Conservation (phyloP, 2,113 vertebrate genomes). For the Saguinus imperator region DNA sequence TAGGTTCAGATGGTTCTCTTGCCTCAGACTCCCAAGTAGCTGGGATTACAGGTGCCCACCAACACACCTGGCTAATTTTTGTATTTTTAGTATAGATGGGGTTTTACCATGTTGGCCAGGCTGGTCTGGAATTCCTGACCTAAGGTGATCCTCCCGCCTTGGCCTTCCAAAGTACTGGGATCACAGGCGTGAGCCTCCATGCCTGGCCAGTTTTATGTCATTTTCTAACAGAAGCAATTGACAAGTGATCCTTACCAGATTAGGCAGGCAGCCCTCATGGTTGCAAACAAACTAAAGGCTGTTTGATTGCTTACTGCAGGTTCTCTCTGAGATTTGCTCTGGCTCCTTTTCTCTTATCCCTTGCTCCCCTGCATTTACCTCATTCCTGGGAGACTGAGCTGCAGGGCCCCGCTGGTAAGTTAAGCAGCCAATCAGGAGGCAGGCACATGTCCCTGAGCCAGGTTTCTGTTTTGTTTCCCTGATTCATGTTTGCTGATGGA, state of each 20-base stretch:
- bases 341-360: neutral
- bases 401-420: slow-evolving; percentile 24
- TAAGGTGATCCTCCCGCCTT: too few relatives aligned
- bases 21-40: too few relatives aligned
- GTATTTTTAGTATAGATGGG: too few relatives aligned
- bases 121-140: too few relatives aligned
- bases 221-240: neutral
- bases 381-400: neutral
- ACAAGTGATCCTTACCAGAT: neutral
- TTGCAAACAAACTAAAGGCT: neutral
- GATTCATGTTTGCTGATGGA: slow-evolving; percentile 41
- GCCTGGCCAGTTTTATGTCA: neutral
- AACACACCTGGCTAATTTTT: too few relatives aligned
- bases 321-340: neutral
- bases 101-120: too few relatives aligned
- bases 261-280: neutral
- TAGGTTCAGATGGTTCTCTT: too few relatives aligned
- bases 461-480: slow-evolving; percentile 49
- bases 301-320: neutral
- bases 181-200: rapidly evolving
- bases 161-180: too few relatives aligned
- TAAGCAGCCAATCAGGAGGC: neutral
- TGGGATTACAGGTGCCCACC: too few relatives aligned
- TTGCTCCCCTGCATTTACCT: neutral
- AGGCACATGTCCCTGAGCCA: neutral